phyloP scores from a whole-genome alignment of 2,888 invertebrate genomes.

The Limnephilus rhombicus region DNA sequence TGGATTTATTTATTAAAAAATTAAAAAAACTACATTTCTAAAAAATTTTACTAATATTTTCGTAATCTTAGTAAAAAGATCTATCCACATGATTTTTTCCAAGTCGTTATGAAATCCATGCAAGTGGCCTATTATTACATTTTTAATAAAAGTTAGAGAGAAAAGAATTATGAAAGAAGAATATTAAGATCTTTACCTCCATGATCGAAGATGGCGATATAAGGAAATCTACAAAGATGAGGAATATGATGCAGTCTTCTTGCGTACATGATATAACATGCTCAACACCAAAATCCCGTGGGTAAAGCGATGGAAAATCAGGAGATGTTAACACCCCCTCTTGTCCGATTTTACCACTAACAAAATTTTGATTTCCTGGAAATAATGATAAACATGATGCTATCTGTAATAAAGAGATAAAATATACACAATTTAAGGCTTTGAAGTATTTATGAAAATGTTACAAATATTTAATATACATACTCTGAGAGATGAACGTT shows the following conservation, averaged over 20 bases:
- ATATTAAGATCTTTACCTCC: slow-evolving; percentile 56
- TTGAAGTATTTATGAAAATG: not conserved
- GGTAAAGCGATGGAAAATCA: slow-evolving; percentile 63
- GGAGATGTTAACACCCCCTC: slow-evolving; percentile 59
- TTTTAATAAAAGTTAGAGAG: too few species aligned
- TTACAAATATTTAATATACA: slow-evolving; percentile 5
- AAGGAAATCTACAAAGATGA: slow-evolving; percentile 63
- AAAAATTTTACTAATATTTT: too few species aligned
- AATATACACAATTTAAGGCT: not conserved
- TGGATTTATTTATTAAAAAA: too few species aligned
- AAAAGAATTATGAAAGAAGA: not conserved
- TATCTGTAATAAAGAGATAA: not conserved
- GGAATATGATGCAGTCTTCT: slow-evolving; percentile 53
- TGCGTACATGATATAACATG: slow-evolving; percentile 59
- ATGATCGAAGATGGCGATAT: slow-evolving; percentile 64
- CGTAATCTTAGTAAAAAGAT: too few species aligned
- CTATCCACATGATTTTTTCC: too few species aligned
- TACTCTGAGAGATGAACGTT: slow-evolving; percentile 57
- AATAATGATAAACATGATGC: not conserved
- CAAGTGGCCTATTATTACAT: too few species aligned
- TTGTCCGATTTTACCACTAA: slow-evolving; percentile 57
- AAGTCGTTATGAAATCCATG: too few species aligned
- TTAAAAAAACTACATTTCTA: too few species aligned
- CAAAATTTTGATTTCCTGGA: slow-evolving; percentile 63
- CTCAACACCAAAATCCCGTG: slow-evolving; percentile 61